Conservation (phyloP, 1,140 invertebrate genomes). For the Globodera rostochiensis region DNA sequence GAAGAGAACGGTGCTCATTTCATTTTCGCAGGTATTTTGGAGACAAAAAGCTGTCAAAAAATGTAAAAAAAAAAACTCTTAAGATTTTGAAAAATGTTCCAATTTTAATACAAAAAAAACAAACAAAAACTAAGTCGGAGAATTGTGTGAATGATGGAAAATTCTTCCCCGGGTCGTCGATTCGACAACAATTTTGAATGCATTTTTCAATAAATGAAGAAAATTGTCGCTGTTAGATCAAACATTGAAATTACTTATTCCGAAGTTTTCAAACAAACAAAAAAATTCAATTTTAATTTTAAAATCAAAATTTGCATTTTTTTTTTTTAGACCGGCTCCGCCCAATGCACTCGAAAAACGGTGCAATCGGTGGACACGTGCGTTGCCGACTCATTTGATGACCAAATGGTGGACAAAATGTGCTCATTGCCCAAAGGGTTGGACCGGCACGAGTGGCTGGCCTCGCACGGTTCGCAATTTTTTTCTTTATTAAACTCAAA, state of each 20-base stretch:
- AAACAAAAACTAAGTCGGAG: background rate
- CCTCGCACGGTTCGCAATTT: conserved; percentile 56
- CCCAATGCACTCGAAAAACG: conserved; percentile 34
- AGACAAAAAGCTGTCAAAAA: background rate
- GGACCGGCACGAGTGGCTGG: conserved; percentile 61
- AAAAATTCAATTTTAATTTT: background rate
- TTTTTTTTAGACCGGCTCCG: conserved; percentile 24
- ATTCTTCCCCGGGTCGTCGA: no score
- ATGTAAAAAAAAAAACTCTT: background rate
- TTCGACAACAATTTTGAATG: no score
- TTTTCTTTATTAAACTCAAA: background rate
- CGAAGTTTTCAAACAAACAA: background rate
- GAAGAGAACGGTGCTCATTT: background rate
- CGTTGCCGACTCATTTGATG: conserved; percentile 64
- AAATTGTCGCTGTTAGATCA: no score
- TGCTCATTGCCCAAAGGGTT: conserved; percentile 52
- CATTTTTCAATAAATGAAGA: no score
- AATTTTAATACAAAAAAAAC: background rate
- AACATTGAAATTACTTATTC: no score
- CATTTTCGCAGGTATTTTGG: background rate
- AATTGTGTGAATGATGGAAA: background rate
- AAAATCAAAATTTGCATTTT: background rate
- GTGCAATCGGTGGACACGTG: conserved; percentile 49
- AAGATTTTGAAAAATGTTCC: background rate
- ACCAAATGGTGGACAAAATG: conserved; percentile 60